These are phyloP conservation scores for Scalopus aquaticus DNA, from an alignment of 2,113 vertebrate genomes.

Conservation along the genomic window DNA sequence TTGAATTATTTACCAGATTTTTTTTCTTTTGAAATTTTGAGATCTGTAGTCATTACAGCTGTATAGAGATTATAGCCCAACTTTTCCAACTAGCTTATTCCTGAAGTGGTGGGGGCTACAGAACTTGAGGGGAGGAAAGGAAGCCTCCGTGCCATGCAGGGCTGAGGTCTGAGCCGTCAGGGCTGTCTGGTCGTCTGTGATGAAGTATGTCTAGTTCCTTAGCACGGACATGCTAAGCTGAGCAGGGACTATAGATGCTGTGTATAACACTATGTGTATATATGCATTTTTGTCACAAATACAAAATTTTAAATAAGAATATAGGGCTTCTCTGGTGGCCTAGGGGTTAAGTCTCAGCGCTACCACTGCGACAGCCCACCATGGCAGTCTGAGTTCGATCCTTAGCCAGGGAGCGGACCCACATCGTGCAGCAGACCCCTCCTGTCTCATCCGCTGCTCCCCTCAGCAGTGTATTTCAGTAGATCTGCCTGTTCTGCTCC, in stretches of 20 bases:
- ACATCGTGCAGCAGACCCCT: too few relatives aligned
- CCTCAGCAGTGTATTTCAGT: too few relatives aligned
- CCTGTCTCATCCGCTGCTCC: too few relatives aligned
- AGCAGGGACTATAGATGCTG: background rate
- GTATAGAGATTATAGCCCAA: background rate
- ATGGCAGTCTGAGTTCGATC: too few relatives aligned
- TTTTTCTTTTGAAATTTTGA: slow-evolving; percentile 64
- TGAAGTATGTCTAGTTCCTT: background rate
- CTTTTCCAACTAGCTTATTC: background rate
- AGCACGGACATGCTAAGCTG: background rate
- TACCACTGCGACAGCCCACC: too few relatives aligned
- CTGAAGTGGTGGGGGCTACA: background rate
- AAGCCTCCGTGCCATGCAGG: background rate
- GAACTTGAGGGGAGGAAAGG: background rate
- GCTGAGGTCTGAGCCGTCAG: rapidly evolving
- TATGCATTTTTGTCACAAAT: background rate
- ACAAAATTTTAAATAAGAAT: too few relatives aligned
- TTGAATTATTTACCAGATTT: slow-evolving; percentile 39
- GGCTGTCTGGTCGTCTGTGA: background rate
- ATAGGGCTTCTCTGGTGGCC: too few relatives aligned
- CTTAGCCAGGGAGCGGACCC: too few relatives aligned
- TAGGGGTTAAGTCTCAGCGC: too few relatives aligned
- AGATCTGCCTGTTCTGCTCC: too few relatives aligned
- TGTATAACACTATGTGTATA: background rate
- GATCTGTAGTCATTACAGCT: background rate